phyloP scores from a whole-genome alignment of 2,888 invertebrate species.

The Caenorhabditis sp. region DNA sequence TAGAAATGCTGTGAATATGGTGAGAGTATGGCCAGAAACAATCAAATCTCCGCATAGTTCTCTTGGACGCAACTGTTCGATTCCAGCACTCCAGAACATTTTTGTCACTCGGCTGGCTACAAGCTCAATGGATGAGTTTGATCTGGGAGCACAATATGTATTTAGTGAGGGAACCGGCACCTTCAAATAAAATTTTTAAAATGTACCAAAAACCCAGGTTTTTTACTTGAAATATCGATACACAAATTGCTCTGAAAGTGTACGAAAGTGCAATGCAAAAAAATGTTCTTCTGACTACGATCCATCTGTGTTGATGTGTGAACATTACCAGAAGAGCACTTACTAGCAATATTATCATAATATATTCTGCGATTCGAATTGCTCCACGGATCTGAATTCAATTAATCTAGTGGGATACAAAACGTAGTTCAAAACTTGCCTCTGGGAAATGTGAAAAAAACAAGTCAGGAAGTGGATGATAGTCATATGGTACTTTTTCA shows the following conservation, averaged over 20 bases:
- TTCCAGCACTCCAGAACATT: constrained; percentile 82
- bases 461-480: constrained; percentile 79
- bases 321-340: constrained; percentile 74
- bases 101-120: constrained; percentile 70
- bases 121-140: constrained; percentile 63
- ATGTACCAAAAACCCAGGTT: too few species aligned
- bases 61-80: constrained; percentile 74
- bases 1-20: constrained; percentile 76
- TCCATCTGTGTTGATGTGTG: constrained; percentile 76
- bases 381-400: constrained; percentile 73
- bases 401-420: too few species aligned
- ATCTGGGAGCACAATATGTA: constrained; percentile 81
- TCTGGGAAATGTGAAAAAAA: constrained; percentile 81
- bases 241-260: constrained; percentile 78
- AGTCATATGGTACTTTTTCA: constrained; percentile 78
- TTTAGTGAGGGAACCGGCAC: constrained; percentile 80
- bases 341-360: constrained; percentile 76
- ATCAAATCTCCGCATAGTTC: constrained; percentile 82
- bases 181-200: too few species aligned
- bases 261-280: constrained; percentile 78
- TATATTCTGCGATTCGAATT: constrained; percentile 77
- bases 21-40: constrained; percentile 81
- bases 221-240: constrained; percentile 79
- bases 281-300: constrained; percentile 71
- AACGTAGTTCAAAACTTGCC: constrained; percentile 29